These are phyloP conservation scores for Nymphalis polychloros DNA, from an alignment of 2,888 invertebrate genomes.

Conservation along the genomic window DNA sequence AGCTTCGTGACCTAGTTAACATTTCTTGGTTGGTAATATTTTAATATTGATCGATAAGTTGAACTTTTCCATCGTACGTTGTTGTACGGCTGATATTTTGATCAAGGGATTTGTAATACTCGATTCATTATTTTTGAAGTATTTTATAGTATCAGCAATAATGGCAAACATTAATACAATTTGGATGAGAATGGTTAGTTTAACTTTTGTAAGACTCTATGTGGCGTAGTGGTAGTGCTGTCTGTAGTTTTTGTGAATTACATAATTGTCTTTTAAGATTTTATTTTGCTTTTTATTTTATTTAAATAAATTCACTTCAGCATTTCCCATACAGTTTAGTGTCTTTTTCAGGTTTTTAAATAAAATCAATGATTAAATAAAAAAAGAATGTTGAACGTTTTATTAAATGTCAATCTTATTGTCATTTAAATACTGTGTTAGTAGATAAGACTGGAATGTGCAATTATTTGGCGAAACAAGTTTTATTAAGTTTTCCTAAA, in stretches of 20 bases:
- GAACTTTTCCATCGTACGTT: slow-evolving; percentile 8
- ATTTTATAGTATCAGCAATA: slow-evolving; percentile 5
- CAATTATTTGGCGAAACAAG: slow-evolving; percentile 27
- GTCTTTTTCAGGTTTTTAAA: slow-evolving; percentile 25
- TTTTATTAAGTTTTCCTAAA: slow-evolving; percentile 32
- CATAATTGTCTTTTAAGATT: not conserved
- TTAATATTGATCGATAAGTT: slow-evolving; percentile 34
- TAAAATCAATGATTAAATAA: slow-evolving; percentile 3
- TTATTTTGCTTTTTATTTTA: slow-evolving; percentile 2
- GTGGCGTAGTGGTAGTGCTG: slow-evolving; percentile 10
- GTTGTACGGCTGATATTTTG: not conserved
- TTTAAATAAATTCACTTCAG: not conserved
- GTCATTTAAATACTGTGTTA: slow-evolving; percentile 22
- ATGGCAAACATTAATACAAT: slow-evolving; percentile 65
- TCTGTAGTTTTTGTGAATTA: not conserved
- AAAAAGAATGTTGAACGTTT: slow-evolving; percentile 35
- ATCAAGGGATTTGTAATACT: not conserved
- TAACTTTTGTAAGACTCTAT: slow-evolving; percentile 32
- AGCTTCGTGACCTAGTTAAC: slow-evolving; percentile 31
- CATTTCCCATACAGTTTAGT: not conserved
- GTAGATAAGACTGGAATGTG: slow-evolving; percentile 32
- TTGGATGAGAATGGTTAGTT: slow-evolving; percentile 65
- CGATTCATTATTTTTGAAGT: not conserved
- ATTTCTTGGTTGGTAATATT: slow-evolving; percentile 30
- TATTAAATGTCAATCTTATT: slow-evolving; percentile 31